Evolutionary conservation across 2,113 vertebrate species (phyloP), one percentile per base, ranked within the genome.

Genomic region (Oxyura jamaicensis): DNA sequence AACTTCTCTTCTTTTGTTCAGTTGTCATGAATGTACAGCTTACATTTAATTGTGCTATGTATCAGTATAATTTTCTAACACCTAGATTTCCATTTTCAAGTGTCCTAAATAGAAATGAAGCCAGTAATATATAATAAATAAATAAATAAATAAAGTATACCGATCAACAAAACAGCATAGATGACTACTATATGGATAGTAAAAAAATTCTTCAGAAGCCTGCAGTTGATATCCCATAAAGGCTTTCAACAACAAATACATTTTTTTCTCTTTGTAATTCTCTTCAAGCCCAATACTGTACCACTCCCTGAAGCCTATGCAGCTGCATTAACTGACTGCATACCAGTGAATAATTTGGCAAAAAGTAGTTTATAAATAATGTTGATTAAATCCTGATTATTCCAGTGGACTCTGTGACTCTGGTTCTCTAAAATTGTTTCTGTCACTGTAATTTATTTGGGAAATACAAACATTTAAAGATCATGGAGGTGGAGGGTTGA

Each of bases 401-500:
- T 69, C 29, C 31, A 31, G 28, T 17, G 18, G 26, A 8, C 5
- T 78, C 6, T 74, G 60, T 67, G 8, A 23, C 14, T 8, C 11
- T 50, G 13, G 5, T 52, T n/a, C 46, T 56, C n/a, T 78, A 67
- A 65, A 72, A 71, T 31, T 22, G 5, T 50, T 78, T 62, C 20
- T 58, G 25, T 23, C 71, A 39, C 20, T 36, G 11, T 1, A 8
- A 26, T 13, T 35, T 63, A 6, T 58, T 75, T 81, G 8, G 25
- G 74, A 55, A 90, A 55, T 9, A 39, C 5, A 5, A 73, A 39
- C 2, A 19, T 23, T 77, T 46, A 58, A 48, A 81, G 9, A n/a
- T 15, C 2, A 4, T 22, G 10, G 35, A 5, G 7, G n/a, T 8
- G 2, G 17, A 1, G 1, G 28, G 6, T 50, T 83, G 13, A 44